Percentiles rank a stretch among this genome's conserved stretches.
Conservation (phyloP, 2,888 invertebrate genomes). For the Caradrina clavipalpis region DNA sequence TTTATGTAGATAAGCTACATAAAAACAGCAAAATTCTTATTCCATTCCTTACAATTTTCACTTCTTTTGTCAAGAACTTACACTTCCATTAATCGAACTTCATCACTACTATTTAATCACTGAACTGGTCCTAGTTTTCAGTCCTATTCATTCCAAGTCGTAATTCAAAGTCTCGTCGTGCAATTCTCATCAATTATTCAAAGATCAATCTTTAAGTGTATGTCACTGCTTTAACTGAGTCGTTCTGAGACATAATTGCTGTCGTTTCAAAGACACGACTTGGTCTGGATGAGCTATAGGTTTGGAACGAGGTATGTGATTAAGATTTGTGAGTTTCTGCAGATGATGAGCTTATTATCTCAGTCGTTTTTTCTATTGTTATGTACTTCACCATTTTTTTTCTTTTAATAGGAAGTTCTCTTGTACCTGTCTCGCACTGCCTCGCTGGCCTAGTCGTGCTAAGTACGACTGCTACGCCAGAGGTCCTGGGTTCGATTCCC, state of each 20-base stretch:
- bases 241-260: constrained; percentile 69
- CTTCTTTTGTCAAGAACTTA: constrained; percentile 9
- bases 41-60: neutral
- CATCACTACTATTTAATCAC: constrained; percentile 27
- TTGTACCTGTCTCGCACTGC: too few species aligned
- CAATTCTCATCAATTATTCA: constrained; percentile 75
- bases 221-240: constrained; percentile 71
- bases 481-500: too few species aligned
- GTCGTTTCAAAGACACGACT: constrained; percentile 49
- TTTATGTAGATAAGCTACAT: too few species aligned
- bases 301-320: constrained; percentile 23
- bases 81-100: constrained; percentile 38
- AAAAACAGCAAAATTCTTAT: neutral
- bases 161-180: constrained; percentile 58
- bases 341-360: neutral
- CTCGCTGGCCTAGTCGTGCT: too few species aligned
- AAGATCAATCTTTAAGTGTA: constrained; percentile 72
- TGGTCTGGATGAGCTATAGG: constrained; percentile 61
- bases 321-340: neutral
- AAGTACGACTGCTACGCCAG: too few species aligned
- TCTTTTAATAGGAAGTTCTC: too few species aligned
- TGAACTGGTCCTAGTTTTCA: constrained; percentile 43
- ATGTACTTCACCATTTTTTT: neutral
- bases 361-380: neutral
- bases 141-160: constrained; percentile 52